Evolutionary conservation across 2,888 invertebrate species (phyloP), one percentile per base, ranked within the genome.

Genomic region (Arge pagana): DNA sequence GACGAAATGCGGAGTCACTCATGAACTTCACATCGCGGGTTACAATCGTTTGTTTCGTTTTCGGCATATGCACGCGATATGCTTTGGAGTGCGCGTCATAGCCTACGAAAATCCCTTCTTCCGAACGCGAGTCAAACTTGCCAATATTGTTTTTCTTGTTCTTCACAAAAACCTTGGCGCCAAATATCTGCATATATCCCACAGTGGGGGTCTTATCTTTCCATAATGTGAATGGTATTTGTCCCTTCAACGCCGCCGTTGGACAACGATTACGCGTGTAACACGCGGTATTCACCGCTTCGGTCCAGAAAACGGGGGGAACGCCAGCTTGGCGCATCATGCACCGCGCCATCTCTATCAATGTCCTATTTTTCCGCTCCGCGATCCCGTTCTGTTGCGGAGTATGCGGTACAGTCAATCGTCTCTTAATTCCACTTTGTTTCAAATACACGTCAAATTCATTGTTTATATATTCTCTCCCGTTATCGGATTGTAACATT

Each of bases 321-420:
- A 37, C 15, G 3, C 40, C 33, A 8, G 39, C 39, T 16, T 48
- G 30, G 1, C 30, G 39, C 18, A 52, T 11, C 31, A 52, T 30
- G 18, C 61, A 59, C 11, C 61, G 50, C 3, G 58, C 60, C 50
- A 54, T 56, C 28, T 70, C 60, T 2, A 58, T 15, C 3, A 60
- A 35, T 8, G 59, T 60, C 15, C 56, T 19, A 19, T 59, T 57
- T 40, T 66, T 63, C 5, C 67, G 33, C 50, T 73, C 71, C 2
- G 71, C 63, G 1, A 57, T 39, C 1, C 68, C 72, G 53, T 72
- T 73, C 37, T 67, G 66, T 45, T 70, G 58, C 5, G 66, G 69
- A 4, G 61, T 65, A 26, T 66, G 57, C 2, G 68, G 57, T 7
- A 62, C 57, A 1, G 68, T 59, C 4, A 58, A 40, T 45, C 62